A percentile compares a stretch with the other conserved stretches of the same genome.
phyloP scores from a whole-genome alignment of 2,888 invertebrate species.

The Agriopis leucophaearia region DNA sequence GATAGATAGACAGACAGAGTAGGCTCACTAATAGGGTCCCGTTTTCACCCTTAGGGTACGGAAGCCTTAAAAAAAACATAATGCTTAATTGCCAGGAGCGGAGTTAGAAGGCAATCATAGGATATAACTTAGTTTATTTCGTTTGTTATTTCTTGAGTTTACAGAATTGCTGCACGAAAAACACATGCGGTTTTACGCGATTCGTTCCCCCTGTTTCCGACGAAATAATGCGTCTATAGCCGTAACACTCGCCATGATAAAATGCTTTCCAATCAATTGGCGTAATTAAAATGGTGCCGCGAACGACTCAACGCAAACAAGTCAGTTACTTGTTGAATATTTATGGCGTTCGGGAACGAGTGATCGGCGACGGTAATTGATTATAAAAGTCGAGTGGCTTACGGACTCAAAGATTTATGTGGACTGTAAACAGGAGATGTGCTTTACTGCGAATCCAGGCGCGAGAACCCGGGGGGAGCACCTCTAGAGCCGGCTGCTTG shows the following conservation, averaged over 20 bases:
- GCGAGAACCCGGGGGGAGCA: not conserved
- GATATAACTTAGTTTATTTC: not conserved
- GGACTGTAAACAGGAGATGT: conserved; percentile 66
- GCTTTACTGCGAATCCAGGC: conserved; percentile 38
- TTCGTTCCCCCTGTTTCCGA: conserved; percentile 37
- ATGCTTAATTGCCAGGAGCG: conserved; percentile 12
- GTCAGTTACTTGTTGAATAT: conserved; percentile 70
- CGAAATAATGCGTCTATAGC: conserved; percentile 54
- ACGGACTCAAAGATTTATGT: conserved; percentile 75
- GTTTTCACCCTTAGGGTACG: no score
- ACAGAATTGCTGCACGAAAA: not conserved
- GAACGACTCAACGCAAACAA: conserved; percentile 68
- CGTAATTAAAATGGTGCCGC: conserved; percentile 69
- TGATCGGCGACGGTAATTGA: conserved; percentile 78
- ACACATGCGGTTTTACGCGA: conserved; percentile 44
- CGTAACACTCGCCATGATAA: conserved; percentile 57
- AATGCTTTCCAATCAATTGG: conserved; percentile 66
- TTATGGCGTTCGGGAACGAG: conserved; percentile 69
- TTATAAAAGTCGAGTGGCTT: conserved; percentile 78
- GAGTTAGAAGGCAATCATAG: conserved; percentile 3
- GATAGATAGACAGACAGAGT: no score
- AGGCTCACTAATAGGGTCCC: no score
- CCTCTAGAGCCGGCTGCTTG: not conserved
- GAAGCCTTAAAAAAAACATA: not conserved
- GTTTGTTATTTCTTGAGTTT: not conserved